phyloP scores from a whole-genome alignment of 2,113 vertebrate genomes.

The Mirza zaza region DNA sequence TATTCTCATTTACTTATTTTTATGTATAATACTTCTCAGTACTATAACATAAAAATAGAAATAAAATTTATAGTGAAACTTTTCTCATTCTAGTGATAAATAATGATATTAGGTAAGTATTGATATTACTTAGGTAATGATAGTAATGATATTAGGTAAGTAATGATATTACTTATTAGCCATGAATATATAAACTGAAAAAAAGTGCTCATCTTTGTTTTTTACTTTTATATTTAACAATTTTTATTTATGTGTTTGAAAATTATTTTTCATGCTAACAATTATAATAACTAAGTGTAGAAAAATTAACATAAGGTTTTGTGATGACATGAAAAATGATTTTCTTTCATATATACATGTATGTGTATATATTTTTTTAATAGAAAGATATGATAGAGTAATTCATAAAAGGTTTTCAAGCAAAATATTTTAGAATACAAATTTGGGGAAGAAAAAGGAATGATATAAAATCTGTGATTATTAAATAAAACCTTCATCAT shows the following conservation, averaged over 20 bases:
- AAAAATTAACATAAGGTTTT: background rate
- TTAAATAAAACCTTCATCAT: background rate
- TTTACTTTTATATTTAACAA: background rate
- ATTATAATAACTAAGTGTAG: background rate
- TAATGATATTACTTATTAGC: background rate
- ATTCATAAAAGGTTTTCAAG: background rate
- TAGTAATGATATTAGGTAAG: background rate
- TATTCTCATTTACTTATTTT: background rate
- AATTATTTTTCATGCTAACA: conserved; percentile 4
- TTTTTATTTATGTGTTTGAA: background rate
- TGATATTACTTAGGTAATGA: too few species aligned
- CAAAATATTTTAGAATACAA: background rate
- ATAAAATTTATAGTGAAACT: background rate
- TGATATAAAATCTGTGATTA: background rate
- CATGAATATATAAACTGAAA: background rate
- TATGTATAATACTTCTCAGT: background rate
- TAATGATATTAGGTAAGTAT: background rate
- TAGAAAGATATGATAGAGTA: background rate
- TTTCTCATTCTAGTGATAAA: background rate
- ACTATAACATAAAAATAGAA: conserved; percentile 28
- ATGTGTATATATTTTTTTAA: background rate
- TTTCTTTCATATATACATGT: background rate
- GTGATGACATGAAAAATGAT: background rate
- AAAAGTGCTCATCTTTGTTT: background rate
- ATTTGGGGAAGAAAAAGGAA: background rate